Evolutionary conservation across 2,797 vertebrate species (phyloP).

Genomic region (Spea hammondii): DNA sequence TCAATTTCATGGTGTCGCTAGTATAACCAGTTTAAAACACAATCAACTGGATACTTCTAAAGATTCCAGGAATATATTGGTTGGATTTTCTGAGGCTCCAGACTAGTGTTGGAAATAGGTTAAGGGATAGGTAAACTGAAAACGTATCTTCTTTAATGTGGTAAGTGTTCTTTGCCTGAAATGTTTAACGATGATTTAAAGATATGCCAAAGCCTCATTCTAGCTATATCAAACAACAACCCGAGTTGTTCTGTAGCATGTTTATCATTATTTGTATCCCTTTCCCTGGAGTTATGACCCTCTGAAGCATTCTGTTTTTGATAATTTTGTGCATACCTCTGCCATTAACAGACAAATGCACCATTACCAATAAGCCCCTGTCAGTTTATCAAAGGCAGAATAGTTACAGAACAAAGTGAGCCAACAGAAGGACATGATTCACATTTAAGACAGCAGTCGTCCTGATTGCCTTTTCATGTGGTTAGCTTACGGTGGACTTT

Average conservation of each 20-base stretch:
- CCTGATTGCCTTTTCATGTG: slow-evolving; percentile 45
- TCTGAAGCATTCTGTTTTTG: slow-evolving; percentile 46
- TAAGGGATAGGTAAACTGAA: not conserved
- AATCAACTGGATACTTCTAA: no score
- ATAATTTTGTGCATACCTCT: slow-evolving; percentile 49
- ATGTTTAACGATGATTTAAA: slow-evolving; percentile 39
- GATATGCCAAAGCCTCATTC: slow-evolving; percentile 15
- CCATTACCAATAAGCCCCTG: slow-evolving; percentile 50
- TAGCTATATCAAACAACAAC: slow-evolving; percentile 30
- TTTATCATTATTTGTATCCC: slow-evolving; percentile 47
- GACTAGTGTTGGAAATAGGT: not conserved
- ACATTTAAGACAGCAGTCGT: slow-evolving; percentile 43
- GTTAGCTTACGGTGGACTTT: slow-evolving; percentile 24
- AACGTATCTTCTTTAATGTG: slow-evolving; percentile 14
- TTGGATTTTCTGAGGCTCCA: no score
- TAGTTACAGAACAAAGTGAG: slow-evolving; percentile 47
- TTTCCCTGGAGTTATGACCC: slow-evolving; percentile 45
- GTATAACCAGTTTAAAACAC: no score
- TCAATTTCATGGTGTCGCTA: no score
- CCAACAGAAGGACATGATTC: slow-evolving; percentile 45
- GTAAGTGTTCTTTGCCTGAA: slow-evolving; percentile 15
- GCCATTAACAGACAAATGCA: slow-evolving; percentile 47
- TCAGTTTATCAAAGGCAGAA: slow-evolving; percentile 48
- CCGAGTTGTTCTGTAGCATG: slow-evolving; percentile 33
- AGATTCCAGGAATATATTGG: no score